Evolutionary conservation across 2,888 invertebrate species (phyloP).

Genomic region (Oligia fasciuncula): DNA sequence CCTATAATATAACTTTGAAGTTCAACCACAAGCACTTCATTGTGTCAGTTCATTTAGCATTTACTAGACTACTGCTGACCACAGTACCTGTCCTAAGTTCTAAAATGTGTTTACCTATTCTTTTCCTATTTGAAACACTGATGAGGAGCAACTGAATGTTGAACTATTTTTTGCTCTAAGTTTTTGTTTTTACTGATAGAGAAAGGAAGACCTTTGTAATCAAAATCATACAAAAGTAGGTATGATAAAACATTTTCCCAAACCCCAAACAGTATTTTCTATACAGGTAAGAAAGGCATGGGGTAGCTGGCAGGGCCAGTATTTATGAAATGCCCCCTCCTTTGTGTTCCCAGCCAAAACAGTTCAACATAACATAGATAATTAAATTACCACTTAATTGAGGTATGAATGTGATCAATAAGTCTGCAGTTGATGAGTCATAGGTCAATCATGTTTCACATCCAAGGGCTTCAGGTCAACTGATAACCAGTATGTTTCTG

Average conservation of each 20-base stretch:
- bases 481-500: conserved; percentile 19
- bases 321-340: not conserved
- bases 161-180: not conserved
- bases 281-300: not conserved
- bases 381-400: conserved; percentile 20
- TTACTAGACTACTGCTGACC: not conserved
- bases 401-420: conserved; percentile 20
- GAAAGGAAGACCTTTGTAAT: not conserved
- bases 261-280: not conserved
- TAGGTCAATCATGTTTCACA: conserved; percentile 6
- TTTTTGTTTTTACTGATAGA: not conserved
- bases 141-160: not conserved
- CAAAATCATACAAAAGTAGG: not conserved
- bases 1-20: not conserved
- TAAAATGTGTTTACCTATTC: not conserved
- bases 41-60: not conserved
- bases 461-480: conserved; percentile 25
- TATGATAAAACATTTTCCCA: not conserved
- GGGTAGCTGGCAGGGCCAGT: not conserved
- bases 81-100: not conserved
- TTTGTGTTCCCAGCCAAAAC: not conserved
- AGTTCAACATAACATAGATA: not conserved
- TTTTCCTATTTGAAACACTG: not conserved
- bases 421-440: conserved; percentile 35
- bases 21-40: not conserved